Evolutionary conservation across 2,797 vertebrate species (phyloP).

Genomic region (Halcyon leucocephala): DNA sequence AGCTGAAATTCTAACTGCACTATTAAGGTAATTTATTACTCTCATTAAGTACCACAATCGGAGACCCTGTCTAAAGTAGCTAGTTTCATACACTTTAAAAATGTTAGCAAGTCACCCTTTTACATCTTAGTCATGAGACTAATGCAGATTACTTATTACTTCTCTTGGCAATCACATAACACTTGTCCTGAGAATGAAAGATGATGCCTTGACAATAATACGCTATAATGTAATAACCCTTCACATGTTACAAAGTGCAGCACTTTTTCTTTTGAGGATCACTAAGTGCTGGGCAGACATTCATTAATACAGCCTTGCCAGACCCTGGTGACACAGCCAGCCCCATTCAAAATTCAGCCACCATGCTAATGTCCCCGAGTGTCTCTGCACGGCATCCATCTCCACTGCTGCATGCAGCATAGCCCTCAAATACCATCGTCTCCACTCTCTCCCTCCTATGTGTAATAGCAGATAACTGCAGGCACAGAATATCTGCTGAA

Average conservation of each 20-base stretch:
- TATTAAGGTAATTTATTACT: constrained; percentile 56
- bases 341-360: not conserved
- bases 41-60: constrained; percentile 48
- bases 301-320: not conserved
- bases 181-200: constrained; percentile 62
- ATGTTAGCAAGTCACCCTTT: constrained; percentile 56
- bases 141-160: constrained; percentile 69
- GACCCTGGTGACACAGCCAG: not conserved
- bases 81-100: constrained; percentile 50
- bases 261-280: constrained; percentile 63
- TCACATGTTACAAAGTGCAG: constrained; percentile 53
- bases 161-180: constrained; percentile 64
- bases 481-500: constrained; percentile 15
- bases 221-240: constrained; percentile 64
- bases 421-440: not conserved
- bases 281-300: constrained; percentile 50
- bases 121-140: constrained; percentile 60
- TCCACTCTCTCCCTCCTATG: not conserved
- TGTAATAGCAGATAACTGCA: not conserved
- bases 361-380: accelerated
- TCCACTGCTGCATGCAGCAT: not conserved
- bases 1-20: constrained; percentile 43
- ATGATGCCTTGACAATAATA: constrained; percentile 69
- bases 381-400: not conserved
- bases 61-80: constrained; percentile 43